phyloP scores from a whole-genome alignment of 2,888 invertebrate genomes.

The Nymphalis urticae region DNA sequence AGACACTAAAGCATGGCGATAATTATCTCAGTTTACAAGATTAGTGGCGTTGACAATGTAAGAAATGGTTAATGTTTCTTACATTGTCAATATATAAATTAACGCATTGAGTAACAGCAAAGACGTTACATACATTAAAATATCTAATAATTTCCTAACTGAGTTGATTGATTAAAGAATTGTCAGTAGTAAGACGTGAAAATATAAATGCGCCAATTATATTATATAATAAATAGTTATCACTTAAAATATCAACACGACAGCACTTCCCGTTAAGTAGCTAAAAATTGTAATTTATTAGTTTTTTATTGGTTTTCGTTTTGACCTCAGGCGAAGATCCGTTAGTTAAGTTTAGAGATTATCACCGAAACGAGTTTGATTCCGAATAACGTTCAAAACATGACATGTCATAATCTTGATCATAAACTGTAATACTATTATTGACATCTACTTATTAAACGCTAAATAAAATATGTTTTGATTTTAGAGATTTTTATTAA shows the following conservation, averaged over 20 bases:
- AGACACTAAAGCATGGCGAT: too few species aligned
- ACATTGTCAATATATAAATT: too few species aligned
- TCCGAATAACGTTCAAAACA: conserved; percentile 15
- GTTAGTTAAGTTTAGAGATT: conserved; percentile 28
- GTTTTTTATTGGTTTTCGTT: conserved; percentile 33
- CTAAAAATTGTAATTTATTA: conserved; percentile 34
- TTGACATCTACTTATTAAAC: conserved; percentile 20
- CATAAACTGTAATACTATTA: conserved; percentile 22
- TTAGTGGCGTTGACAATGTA: too few species aligned
- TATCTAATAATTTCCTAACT: background rate
- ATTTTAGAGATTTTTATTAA: conserved; percentile 3
- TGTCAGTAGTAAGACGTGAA: background rate
- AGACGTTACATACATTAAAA: background rate
- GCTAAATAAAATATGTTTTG: conserved; percentile 16
- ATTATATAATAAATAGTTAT: conserved; percentile 2
- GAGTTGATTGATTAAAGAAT: background rate
- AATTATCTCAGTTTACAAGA: too few species aligned
- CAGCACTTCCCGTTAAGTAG: conserved; percentile 27
- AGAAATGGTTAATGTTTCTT: too few species aligned
- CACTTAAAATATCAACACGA: conserved; percentile 23
- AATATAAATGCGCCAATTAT: conserved; percentile 4
- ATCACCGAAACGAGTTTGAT: conserved; percentile 23
- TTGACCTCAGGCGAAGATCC: conserved; percentile 26
- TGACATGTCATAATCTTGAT: conserved; percentile 23
- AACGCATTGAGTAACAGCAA: too few species aligned